phyloP scores from a whole-genome alignment of 2,113 vertebrate genomes.

The Microcebus murinus region DNA sequence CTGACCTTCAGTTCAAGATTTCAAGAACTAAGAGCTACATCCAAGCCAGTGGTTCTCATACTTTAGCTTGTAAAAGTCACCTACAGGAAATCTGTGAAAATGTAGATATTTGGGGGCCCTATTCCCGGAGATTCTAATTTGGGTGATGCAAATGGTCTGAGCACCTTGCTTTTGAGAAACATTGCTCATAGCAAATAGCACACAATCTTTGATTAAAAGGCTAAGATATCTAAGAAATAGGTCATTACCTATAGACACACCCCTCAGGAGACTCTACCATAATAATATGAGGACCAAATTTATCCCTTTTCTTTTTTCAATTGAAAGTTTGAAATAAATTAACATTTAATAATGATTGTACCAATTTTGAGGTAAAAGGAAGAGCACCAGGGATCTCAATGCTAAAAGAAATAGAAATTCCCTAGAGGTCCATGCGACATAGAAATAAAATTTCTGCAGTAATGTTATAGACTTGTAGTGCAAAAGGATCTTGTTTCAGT shows the following conservation, averaged over 20 bases:
- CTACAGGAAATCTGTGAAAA: background rate
- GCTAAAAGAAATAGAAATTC: constrained; percentile 50
- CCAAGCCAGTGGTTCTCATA: background rate
- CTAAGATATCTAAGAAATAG: background rate
- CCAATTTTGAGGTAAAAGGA: constrained; percentile 64
- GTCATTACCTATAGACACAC: background rate
- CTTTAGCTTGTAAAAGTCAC: background rate
- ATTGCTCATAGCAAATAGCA: constrained; percentile 19
- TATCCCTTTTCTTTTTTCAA: constrained; percentile 43
- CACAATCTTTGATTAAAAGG: constrained; percentile 30
- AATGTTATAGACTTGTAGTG: background rate
- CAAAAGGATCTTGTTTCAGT: background rate
- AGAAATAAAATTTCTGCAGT: constrained; percentile 15
- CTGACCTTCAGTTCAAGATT: constrained; percentile 1
- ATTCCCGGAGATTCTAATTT: background rate
- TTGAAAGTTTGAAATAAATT: constrained; percentile 29
- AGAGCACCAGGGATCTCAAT: constrained; percentile 67
- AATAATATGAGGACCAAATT: background rate
- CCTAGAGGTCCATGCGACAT: background rate
- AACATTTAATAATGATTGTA: constrained; percentile 64
- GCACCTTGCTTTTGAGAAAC: constrained; percentile 58
- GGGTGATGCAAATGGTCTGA: constrained; percentile 6
- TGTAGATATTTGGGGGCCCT: background rate
- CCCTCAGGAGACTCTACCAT: background rate
- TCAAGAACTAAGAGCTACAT: background rate